Evolutionary conservation across 2,888 invertebrate species (phyloP).

Genomic region (Ptilodon capucinus): DNA sequence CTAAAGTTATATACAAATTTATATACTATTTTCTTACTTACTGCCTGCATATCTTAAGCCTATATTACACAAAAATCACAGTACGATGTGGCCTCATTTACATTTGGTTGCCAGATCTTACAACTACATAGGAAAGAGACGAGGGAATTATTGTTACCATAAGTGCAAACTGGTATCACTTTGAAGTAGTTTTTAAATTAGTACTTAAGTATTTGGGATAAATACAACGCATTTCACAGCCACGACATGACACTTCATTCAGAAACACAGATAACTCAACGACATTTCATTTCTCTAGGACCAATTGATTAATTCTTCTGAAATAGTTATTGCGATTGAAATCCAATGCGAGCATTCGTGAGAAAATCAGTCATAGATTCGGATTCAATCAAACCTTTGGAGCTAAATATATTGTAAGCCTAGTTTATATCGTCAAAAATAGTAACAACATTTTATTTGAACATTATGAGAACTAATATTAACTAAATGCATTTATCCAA

Average conservation of each 20-base stretch:
- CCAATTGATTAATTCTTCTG: too few relatives aligned
- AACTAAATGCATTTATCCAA: too few relatives aligned
- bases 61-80: not conserved
- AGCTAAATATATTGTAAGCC: too few relatives aligned
- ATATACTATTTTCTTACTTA: conserved; percentile 1
- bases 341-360: not conserved
- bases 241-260: conserved; percentile 9
- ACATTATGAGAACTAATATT: too few relatives aligned
- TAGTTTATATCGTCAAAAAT: not conserved
- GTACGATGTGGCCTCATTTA: not conserved
- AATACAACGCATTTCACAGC: not conserved
- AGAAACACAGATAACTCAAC: conserved; percentile 21
- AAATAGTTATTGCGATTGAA: too few relatives aligned
- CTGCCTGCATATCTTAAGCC: too few relatives aligned
- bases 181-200: too few relatives aligned
- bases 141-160: not conserved
- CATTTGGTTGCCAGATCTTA: not conserved
- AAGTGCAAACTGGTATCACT: not conserved
- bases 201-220: not conserved
- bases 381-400: not conserved
- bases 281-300: too few relatives aligned
- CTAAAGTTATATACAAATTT: conserved; percentile 16
- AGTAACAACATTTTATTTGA: too few relatives aligned
- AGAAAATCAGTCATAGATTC: not conserved
- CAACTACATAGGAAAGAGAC: not conserved